Conservation (phyloP, 2,797 vertebrate genomes). For the Urophycis tenuis region DNA sequence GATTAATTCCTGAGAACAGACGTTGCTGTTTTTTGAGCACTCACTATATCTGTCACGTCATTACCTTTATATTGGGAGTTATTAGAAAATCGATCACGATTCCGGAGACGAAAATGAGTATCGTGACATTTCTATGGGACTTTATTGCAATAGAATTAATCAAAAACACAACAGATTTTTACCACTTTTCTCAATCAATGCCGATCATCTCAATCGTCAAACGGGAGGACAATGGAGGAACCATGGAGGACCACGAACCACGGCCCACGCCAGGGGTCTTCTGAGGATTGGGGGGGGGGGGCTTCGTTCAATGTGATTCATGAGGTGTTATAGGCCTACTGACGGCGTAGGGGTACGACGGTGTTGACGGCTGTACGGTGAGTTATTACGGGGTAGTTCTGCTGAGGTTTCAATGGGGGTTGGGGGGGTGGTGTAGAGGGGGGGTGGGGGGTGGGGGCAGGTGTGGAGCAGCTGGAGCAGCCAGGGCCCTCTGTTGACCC, state of each 20-base stretch:
- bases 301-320: constrained; percentile 31
- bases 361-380: constrained; percentile 43
- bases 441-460: constrained; percentile 52
- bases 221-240: constrained; percentile 36
- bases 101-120: background rate
- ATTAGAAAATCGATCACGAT: background rate
- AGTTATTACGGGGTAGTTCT: constrained; percentile 31
- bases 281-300: constrained; percentile 25
- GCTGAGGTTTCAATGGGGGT: background rate
- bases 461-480: constrained; percentile 67
- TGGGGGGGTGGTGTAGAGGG: too few species aligned
- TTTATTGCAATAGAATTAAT: constrained; percentile 14
- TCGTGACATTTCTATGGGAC: constrained; percentile 16
- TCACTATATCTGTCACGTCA: background rate
- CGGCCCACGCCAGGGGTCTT: constrained; percentile 19
- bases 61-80: constrained; percentile 20
- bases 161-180: constrained; percentile 9
- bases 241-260: background rate
- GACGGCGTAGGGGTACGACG: constrained; percentile 29
- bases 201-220: constrained; percentile 12
- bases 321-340: constrained; percentile 22
- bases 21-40: background rate
- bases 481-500: constrained; percentile 58
- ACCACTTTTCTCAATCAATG: constrained; percentile 14
- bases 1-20: background rate